A percentile compares a stretch with the other conserved stretches of the same genome.
Conservation (phyloP, 2,113 vertebrate species). For the Syrmaticus mikado region DNA sequence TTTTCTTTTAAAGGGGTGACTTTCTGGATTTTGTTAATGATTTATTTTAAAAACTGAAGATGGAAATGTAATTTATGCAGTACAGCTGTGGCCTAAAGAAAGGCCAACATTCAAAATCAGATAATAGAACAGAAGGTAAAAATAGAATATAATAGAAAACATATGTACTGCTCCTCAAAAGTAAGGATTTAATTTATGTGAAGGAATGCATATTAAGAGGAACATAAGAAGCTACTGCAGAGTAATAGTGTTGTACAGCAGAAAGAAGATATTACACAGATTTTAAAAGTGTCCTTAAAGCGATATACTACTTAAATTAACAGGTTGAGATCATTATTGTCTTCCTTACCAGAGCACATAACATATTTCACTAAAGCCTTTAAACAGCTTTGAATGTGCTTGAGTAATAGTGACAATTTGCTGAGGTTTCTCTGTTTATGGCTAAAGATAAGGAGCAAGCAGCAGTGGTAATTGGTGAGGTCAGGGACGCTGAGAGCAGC, state of each 20-base stretch:
- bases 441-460: not conserved
- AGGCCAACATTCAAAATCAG: not conserved
- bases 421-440: conserved; percentile 21
- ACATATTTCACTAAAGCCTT: not conserved
- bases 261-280: not conserved
- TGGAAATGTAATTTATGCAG: not conserved
- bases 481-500: not conserved
- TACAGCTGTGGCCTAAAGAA: not conserved
- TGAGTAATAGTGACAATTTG: not conserved
- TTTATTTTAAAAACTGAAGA: not conserved
- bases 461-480: not conserved
- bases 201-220: not conserved
- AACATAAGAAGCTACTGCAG: not conserved
- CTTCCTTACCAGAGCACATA: not conserved
- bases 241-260: not conserved
- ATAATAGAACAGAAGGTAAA: not conserved
- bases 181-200: fast-evolving
- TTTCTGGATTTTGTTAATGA: not conserved
- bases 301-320: not conserved
- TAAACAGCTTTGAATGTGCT: not conserved
- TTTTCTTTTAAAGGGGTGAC: not conserved
- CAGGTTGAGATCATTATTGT: not conserved
- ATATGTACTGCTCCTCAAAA: not conserved
- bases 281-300: not conserved
- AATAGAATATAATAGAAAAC: not conserved